Conservation (phyloP, 1,140 invertebrate genomes). For the Diploscapter pachys region DNA sequence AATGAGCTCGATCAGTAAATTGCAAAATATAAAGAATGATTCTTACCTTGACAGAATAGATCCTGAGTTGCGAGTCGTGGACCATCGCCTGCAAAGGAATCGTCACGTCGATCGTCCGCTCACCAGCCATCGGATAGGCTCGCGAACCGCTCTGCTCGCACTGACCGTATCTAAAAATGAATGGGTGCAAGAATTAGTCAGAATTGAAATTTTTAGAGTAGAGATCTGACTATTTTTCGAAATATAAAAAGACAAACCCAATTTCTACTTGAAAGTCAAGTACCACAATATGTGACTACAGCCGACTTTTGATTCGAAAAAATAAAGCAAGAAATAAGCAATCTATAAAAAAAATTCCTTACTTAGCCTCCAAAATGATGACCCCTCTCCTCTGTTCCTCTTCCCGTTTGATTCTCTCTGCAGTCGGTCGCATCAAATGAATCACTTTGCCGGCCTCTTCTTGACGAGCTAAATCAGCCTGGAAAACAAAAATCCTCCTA, state of each 20-base stretch:
- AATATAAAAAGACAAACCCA: neutral
- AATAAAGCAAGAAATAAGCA: too few relatives aligned
- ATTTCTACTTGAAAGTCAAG: neutral
- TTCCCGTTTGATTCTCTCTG: conserved; percentile 67
- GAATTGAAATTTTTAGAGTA: too few relatives aligned
- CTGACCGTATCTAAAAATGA: conserved; percentile 25
- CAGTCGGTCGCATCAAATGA: conserved; percentile 75
- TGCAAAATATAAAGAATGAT: neutral
- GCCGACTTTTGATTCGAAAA: neutral
- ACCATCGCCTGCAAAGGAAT: conserved; percentile 88
- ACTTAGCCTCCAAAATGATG: conserved; percentile 80
- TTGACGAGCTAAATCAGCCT: conserved; percentile 44
- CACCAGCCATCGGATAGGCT: conserved; percentile 46
- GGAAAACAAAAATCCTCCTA: neutral
- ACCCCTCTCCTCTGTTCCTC: conserved; percentile 73
- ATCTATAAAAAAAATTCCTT: conserved; percentile 43
- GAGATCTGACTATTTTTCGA: neutral
- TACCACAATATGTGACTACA: conserved; percentile 15
- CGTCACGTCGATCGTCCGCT: conserved; percentile 82
- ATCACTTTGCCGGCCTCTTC: conserved; percentile 47
- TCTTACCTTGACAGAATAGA: conserved; percentile 80
- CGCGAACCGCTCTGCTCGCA: conserved; percentile 35
- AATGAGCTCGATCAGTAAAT: neutral
- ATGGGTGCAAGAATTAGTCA: too few relatives aligned
- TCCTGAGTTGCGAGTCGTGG: conserved; percentile 78